Evolutionary conservation across 2,888 invertebrate species (phyloP), one percentile per base, ranked within the genome.

Genomic region (Archips xylosteana): DNA sequence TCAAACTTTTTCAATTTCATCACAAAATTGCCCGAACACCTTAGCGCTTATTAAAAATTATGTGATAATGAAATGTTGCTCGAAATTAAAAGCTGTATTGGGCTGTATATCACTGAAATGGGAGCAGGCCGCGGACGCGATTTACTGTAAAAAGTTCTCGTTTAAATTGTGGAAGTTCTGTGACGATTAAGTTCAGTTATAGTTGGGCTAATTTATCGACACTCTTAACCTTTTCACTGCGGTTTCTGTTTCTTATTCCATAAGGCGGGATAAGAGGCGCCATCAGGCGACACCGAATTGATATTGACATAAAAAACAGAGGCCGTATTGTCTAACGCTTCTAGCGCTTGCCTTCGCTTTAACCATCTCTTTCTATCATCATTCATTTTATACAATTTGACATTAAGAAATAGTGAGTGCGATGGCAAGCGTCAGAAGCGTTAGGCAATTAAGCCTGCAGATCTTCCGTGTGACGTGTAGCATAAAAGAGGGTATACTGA

Each of bases 31-130:
- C 84, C 81, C 51, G 67, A 63, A 57, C 83, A 75, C 84, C 83
- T 78, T 76, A 77, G 77, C 83, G 81, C 83, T 88, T 88, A 87
- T 88, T 87, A 88, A 87, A 88, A 87, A 87, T 85, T 83, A 64
- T 65, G 85, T 82, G 82, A 81, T 84, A 83, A 87, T 86, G 86
- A 84, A 88, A 87, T 84, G 85, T 85, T 84, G 78, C 83, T 83
- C 83, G 82, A 85, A 87, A 88, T 89, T 89, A 88, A 89, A 87
- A 87, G 87, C 82, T 86, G 87, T 87, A 88, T 88, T 87, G 85
- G 81, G 74, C 76, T 78, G 83, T 88, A 88, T 87, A 88, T 88
- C 88, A 88, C 80, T 76, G 76, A 75, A 76, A 70, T 75, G 75
- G 79, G 78, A 80, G 79, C 79, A 78, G 57, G 15, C 10, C 61